Base-by-base conservation (phyloP, 2,113 vertebrate genomes). In the Pelmatolapia mariae region DNA sequence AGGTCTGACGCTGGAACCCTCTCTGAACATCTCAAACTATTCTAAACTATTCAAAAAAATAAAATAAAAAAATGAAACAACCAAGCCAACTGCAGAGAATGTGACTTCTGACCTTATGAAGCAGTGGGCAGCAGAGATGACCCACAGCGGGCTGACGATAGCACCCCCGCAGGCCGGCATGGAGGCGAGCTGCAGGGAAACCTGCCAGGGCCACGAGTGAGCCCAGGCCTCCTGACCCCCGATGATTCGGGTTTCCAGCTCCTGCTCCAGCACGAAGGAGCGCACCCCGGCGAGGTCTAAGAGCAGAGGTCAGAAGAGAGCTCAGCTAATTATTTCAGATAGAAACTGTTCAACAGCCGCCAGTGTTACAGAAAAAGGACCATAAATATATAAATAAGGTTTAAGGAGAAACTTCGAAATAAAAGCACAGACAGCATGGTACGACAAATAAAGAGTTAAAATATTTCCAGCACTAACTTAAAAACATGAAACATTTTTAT, bases 161-260 rank as follows among this genome's bases (percentile, higher is more conserved):
- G 96, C 94, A 0, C 96, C 96, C 2, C 96, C 96, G 5, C 96
- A 97, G 22, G 90, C 92, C 2, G 95, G 59, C 80, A 86, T 90
- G 43, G 90, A 31, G 8, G 57, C 26, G 5, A 93, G 89, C 12
- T 47, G 38, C 0, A 97, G 91, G 3, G 90, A 91, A 3, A 95
- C 95, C 86, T 96, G 96, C 96, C 96, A 96, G 2, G 96, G 96
- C 96, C 96, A 96, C 1, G 96, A 96, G 89, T 96, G 89, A 7
- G 94, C 83, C 92, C 90, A 94, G 19, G 96, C 93, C 90, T 96
- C 96, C 43, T 91, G 85, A 1, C 96, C 96, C 12, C 96, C 96
- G 1, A 96, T 91, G 86, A 96, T 95, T 81, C 96, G 71, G 22
- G 73, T 61, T 93, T 95, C 83, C 4, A 8, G 3, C 7, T 90